These are phyloP conservation scores for Leptinotarsa texana DNA, from an alignment of 1,140 invertebrate genomes.

Conservation along the genomic window DNA sequence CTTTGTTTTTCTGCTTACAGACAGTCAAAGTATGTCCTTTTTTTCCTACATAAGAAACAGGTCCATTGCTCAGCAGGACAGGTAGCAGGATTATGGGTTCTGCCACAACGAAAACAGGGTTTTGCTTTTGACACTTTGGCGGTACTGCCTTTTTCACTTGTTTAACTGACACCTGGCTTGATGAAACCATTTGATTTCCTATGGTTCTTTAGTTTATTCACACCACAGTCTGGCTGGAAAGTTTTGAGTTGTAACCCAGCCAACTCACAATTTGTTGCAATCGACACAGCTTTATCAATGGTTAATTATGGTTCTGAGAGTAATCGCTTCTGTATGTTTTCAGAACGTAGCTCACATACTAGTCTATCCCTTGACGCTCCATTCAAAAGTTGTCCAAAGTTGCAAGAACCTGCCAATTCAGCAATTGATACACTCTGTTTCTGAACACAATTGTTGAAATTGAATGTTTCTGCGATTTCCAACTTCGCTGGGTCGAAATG, in stretches of 20 bases:
- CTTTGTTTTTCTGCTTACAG: background rate
- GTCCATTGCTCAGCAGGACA: background rate
- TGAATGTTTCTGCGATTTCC: background rate
- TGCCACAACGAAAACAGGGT: background rate
- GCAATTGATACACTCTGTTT: background rate
- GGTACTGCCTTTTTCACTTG: background rate
- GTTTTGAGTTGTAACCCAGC: slow-evolving; percentile 2
- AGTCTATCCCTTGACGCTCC: background rate
- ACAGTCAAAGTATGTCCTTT: background rate
- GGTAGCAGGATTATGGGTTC: background rate
- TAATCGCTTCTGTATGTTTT: background rate
- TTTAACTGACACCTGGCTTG: background rate
- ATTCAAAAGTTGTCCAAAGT: background rate
- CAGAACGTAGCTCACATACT: too few species aligned
- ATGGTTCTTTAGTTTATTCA: background rate
- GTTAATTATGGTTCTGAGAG: background rate
- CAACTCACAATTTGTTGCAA: background rate
- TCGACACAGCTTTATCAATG: background rate
- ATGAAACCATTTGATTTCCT: background rate
- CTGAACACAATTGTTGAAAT: background rate
- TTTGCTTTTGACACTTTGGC: background rate
- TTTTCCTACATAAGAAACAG: background rate
- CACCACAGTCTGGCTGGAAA: background rate
- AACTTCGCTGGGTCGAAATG: background rate
- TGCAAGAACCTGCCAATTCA: background rate